These are phyloP conservation scores for Hartigia nigra DNA, from an alignment of 2,888 invertebrate species.

Conservation along the genomic window DNA sequence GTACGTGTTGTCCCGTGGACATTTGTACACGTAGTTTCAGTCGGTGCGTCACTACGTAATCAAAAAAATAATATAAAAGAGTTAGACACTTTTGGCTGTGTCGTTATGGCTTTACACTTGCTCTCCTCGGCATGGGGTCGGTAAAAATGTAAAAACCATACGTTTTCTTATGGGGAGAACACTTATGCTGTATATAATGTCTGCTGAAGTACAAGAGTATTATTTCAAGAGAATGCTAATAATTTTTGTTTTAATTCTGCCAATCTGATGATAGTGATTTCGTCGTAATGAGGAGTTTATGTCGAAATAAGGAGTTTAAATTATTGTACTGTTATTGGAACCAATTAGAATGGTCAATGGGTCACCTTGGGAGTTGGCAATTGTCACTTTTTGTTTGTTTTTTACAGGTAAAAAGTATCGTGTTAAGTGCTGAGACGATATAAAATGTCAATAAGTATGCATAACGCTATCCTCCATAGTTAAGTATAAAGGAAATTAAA, in stretches of 20 bases:
- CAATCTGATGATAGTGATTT: background rate
- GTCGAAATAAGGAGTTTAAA: background rate
- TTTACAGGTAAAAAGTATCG: background rate
- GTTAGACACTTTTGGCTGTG: background rate
- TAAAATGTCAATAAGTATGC: constrained; percentile 24
- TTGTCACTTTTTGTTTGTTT: background rate
- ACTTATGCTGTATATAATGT: background rate
- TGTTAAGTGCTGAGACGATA: background rate
- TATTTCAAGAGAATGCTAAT: background rate
- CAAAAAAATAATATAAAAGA: background rate
- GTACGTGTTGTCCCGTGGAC: background rate
- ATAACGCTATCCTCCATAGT: constrained; percentile 32
- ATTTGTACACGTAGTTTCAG: background rate
- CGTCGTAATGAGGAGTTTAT: background rate
- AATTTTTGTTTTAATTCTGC: background rate
- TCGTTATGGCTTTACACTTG: constrained; percentile 44
- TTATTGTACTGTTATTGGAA: background rate
- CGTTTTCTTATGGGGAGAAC: constrained; percentile 31
- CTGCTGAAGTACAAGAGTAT: background rate
- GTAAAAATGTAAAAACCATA: constrained; percentile 46
- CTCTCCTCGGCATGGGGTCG: constrained; percentile 57
- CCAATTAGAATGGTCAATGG: background rate
- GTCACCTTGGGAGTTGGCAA: background rate
- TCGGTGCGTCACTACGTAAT: background rate
- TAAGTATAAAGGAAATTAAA: background rate